Base-by-base conservation (phyloP, 1,140 invertebrate genomes). In the Reticulitermes speratus region DNA sequence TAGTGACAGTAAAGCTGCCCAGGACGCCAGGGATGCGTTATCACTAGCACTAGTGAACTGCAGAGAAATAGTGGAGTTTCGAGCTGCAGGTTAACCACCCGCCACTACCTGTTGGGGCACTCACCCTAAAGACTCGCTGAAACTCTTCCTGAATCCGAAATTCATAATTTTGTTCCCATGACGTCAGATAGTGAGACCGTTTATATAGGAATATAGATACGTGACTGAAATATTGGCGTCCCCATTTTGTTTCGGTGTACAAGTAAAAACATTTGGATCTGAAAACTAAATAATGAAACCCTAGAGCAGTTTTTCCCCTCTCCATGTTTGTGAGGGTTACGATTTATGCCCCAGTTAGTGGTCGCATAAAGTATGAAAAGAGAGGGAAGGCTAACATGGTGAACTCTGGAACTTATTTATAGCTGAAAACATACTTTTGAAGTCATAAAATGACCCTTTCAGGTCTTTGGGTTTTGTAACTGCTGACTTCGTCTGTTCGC, bases 221-320 rank as follows among this genome's bases (percentile, higher is more conserved):
- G 52, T 55, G 52, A 55, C 19, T 55, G 52, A 19, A 21, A 55
- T 21, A 55, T 5, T 30, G 25, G n/a, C n/a, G 25, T 30, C 65
- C n/a, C 8, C 65, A 75, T 75, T 25, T 75, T 75, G 65, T 11
- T 75, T 30, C 65, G n/a, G n/a, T 75, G 16, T 21, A 75, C 25
- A 75, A 75, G n/a, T 75, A 75, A 75, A 55, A 75, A 75, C 65
- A 75, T 75, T 75, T 75, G 65, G 25, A 75, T n/a, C n/a, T 75
- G 65, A 75, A 30, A 75, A 25, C n/a, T 30, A 25, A 75, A 75
- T 75, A 75, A 75, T 75, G 65, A 75, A 75, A 30, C 65, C n/a
- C n/a, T 75, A 14, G n/a, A 30, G 65, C 65, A 14, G n/a, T n/a
- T 30, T 75, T 75, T 59, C n/a, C n/a, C 7, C 25, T 30, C n/a